Evolutionary conservation across 1,140 invertebrate genomes (phyloP).

Genomic region (Paramacrobiotus metropolitanus): DNA sequence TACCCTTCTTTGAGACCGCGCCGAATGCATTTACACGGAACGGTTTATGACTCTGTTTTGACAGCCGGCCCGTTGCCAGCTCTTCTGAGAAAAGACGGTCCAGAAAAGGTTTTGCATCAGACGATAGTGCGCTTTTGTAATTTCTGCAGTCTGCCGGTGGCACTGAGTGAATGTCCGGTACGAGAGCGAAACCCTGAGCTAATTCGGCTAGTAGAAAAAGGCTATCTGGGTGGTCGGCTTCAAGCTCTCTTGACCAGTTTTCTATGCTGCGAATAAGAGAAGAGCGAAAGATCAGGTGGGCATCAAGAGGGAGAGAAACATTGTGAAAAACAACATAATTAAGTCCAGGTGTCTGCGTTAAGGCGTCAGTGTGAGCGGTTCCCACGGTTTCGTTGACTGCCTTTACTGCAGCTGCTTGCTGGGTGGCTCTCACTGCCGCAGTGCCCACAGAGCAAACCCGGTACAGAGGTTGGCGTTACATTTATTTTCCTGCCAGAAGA

Average conservation of each 20-base stretch:
- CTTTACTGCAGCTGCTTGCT: background rate
- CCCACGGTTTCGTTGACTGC: background rate
- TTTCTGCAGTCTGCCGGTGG: background rate
- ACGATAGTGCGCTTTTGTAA: background rate
- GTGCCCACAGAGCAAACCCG: background rate
- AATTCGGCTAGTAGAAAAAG: background rate
- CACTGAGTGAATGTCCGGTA: background rate
- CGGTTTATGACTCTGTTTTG: background rate
- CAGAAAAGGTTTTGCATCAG: background rate
- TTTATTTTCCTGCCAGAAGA: background rate
- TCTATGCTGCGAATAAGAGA: background rate
- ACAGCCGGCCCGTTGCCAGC: background rate
- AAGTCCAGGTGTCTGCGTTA: background rate
- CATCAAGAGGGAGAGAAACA: background rate
- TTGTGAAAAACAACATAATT: background rate
- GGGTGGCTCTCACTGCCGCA: background rate
- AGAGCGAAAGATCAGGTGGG: background rate
- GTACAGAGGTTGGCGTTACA: background rate
- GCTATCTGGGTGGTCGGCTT: too few relatives aligned
- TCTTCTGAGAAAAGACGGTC: background rate
- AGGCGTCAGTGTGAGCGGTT: too few relatives aligned
- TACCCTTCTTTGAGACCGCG: background rate
- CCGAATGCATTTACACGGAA: background rate
- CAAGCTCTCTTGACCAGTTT: background rate
- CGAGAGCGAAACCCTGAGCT: background rate